Conservation (phyloP, 2,113 vertebrate species). For the Hippoglossus stenolepis region DNA sequence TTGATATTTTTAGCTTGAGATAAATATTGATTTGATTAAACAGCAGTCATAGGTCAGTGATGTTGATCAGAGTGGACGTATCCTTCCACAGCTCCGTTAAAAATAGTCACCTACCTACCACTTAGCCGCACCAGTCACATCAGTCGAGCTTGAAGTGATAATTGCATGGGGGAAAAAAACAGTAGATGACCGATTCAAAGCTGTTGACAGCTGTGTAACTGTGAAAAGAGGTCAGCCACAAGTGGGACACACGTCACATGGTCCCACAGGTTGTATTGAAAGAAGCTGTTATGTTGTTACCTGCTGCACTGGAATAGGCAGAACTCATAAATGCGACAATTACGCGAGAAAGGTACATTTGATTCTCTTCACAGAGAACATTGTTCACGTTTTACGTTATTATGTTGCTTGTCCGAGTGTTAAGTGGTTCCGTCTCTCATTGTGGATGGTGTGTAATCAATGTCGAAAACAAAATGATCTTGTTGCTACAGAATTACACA, state of each 20-base stretch:
- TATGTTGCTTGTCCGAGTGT: background rate
- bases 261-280: conserved; percentile 27
- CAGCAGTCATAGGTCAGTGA: conserved; percentile 7
- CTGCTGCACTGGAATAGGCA: background rate
- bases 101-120: conserved; percentile 13
- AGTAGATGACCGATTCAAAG: background rate
- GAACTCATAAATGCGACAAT: background rate
- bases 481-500: background rate
- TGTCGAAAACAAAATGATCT: background rate
- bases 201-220: conserved; percentile 42
- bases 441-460: background rate
- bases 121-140: conserved; percentile 9
- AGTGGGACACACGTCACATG: conserved; percentile 29
- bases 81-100: conserved; percentile 11
- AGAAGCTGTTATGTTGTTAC: conserved; percentile 16
- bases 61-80: conserved; percentile 21
- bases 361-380: background rate
- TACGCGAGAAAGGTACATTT: background rate
- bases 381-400: background rate
- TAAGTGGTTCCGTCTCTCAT: conserved; percentile 1
- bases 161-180: conserved; percentile 22
- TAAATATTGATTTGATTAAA: background rate
- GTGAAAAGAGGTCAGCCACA: conserved; percentile 28
- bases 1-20: background rate
- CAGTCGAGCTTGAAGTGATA: conserved; percentile 45